phyloP scores from a whole-genome alignment of 2,888 invertebrate genomes.

The Oscheius myriophilus region DNA sequence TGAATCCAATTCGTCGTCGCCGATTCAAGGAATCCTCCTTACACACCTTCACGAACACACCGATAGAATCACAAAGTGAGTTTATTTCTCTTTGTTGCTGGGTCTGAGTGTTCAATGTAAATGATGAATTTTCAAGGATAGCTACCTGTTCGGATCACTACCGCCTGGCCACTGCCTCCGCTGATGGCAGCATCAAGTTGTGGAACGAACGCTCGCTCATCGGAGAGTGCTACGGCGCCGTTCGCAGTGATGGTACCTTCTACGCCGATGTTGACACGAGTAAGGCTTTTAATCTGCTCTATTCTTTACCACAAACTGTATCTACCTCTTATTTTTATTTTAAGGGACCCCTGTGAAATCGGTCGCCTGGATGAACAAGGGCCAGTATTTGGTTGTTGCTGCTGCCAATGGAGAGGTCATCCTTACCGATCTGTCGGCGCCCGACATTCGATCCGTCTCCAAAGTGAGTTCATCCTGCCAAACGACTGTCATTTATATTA shows the following conservation, averaged over 20 bases:
- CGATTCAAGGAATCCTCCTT: conserved; percentile 35
- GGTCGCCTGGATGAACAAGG: conserved; percentile 15
- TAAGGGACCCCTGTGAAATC: conserved; percentile 5
- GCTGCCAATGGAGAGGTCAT: conserved; percentile 13
- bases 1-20: background rate
- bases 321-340: conserved; percentile 5
- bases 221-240: conserved; percentile 46
- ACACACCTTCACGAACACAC: conserved; percentile 66
- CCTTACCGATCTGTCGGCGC: conserved; percentile 9
- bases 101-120: too few relatives aligned
- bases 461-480: conserved; percentile 4
- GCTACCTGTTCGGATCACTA: conserved; percentile 47
- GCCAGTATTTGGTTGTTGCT: conserved; percentile 11
- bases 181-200: conserved; percentile 55
- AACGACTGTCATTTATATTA: background rate
- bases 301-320: too few relatives aligned
- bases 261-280: background rate
- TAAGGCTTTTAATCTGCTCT: background rate
- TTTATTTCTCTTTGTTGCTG: too few relatives aligned
- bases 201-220: conserved; percentile 41
- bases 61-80: conserved; percentile 48
- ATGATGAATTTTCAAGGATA: conserved; percentile 40
- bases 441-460: conserved; percentile 6
- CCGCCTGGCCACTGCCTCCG: conserved; percentile 51
- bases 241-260: conserved; percentile 31